Percentiles rank a stretch among this genome's conserved stretches.
Evolutionary conservation across 2,797 vertebrate genomes (phyloP).

Genomic region (Sebastes vulpes): DNA sequence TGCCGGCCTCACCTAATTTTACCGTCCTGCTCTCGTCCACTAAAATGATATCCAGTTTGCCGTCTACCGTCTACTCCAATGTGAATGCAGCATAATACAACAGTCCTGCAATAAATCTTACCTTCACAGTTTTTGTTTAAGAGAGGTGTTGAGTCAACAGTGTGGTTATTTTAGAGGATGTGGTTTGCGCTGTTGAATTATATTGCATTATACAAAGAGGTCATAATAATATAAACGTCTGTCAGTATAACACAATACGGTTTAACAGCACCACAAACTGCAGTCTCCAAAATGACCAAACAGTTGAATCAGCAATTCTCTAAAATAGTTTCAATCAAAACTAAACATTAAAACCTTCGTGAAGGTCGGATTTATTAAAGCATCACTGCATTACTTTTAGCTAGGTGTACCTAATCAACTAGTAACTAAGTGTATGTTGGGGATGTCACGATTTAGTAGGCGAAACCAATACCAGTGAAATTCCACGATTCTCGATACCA

Average conservation of each 20-base stretch:
- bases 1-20: too few relatives aligned
- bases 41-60: too few relatives aligned
- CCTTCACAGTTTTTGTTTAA: neutral
- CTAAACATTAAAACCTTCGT: neutral
- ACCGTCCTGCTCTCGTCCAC: too few relatives aligned
- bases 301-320: neutral
- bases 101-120: too few relatives aligned
- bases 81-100: too few relatives aligned
- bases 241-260: neutral
- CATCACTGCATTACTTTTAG: neutral
- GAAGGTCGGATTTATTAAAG: neutral
- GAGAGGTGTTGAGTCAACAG: neutral
- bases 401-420: neutral
- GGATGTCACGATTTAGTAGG: too few relatives aligned
- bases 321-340: neutral
- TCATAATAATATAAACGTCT: neutral
- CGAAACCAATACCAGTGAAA: too few relatives aligned
- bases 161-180: neutral
- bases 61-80: too few relatives aligned
- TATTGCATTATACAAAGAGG: neutral
- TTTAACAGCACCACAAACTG: neutral
- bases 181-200: neutral
- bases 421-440: neutral
- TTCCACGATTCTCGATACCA: too few relatives aligned
- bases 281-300: neutral